Percentiles rank a stretch among this genome's conserved stretches.
Conservation (phyloP, 2,888 invertebrate genomes). For the Caenorhabditis becei region DNA sequence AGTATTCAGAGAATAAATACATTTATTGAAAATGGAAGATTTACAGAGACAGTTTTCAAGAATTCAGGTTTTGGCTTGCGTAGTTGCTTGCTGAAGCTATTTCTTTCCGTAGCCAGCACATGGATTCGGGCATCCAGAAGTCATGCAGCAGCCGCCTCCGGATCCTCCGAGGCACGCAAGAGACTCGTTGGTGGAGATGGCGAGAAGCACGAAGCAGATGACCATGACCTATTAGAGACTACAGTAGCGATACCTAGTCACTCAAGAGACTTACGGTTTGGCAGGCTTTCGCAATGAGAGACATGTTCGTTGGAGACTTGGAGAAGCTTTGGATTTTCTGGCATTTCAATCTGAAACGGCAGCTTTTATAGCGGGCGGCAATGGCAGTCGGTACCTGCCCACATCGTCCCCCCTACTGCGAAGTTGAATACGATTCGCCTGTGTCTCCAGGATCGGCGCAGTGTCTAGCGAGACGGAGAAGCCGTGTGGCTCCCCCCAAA, state of each 20-base stretch:
- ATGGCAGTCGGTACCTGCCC: constrained; percentile 15
- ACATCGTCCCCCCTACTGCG: constrained; percentile 37
- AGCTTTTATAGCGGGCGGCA: constrained; percentile 24
- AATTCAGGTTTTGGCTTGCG: background rate
- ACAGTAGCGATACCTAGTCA: background rate
- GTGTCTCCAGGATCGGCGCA: constrained; percentile 1
- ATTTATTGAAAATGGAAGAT: constrained; percentile 18
- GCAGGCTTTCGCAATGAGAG: constrained; percentile 36
- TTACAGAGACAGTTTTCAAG: background rate
- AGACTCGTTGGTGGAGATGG: constrained; percentile 53
- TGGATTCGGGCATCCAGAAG: constrained; percentile 55
- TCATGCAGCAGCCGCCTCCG: constrained; percentile 62
- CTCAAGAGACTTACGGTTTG: constrained; percentile 39
- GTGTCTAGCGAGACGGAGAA: constrained; percentile 4
- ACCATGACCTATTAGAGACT: constrained; percentile 39
- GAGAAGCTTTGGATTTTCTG: background rate
- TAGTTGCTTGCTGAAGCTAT: constrained; percentile 21
- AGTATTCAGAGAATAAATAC: constrained; percentile 13
- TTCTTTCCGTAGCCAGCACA: constrained; percentile 64
- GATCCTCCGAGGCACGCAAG: constrained; percentile 63
- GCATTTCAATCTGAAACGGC: constrained; percentile 3
- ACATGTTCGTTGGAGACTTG: constrained; percentile 16
- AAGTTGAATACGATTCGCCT: constrained; percentile 6
- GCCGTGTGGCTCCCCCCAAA: constrained; percentile 20
- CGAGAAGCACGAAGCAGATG: constrained; percentile 56